phyloP scores from a whole-genome alignment of 2,888 invertebrate genomes.

The Andrena minutula region DNA sequence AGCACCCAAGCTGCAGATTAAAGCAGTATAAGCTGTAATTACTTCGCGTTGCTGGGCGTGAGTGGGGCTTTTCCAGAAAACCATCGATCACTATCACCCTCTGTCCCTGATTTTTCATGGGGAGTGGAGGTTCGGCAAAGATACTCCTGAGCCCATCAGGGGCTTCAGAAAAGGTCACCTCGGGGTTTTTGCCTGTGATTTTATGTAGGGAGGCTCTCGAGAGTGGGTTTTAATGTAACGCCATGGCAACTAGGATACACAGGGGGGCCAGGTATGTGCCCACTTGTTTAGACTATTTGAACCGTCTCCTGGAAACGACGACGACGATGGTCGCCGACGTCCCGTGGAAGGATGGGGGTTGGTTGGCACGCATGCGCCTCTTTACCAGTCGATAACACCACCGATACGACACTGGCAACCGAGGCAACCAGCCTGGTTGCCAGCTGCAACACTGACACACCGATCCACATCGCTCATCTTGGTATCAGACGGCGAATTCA shows the following conservation, averaged over 20 bases:
- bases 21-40: slow-evolving; percentile 21
- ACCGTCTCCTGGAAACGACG: slow-evolving; percentile 60
- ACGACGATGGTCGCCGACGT: slow-evolving; percentile 37
- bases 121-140: neutral
- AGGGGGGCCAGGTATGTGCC: slow-evolving; percentile 5
- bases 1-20: neutral
- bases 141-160: neutral
- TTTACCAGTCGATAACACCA: slow-evolving; percentile 70
- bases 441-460: slow-evolving; percentile 64
- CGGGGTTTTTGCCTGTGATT: neutral
- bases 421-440: slow-evolving; percentile 59
- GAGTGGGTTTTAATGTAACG: neutral
- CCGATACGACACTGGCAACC: slow-evolving; percentile 57
- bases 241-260: slow-evolving; percentile 23
- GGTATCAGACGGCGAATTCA: slow-evolving; percentile 20
- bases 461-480: slow-evolving; percentile 59
- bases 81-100: too few species aligned
- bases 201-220: neutral
- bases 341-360: slow-evolving; percentile 52
- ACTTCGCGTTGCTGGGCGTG: too few species aligned
- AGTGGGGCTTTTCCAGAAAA: too few species aligned
- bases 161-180: neutral
- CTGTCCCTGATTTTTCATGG: too few species aligned
- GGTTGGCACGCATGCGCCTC: slow-evolving; percentile 64
- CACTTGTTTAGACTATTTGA: slow-evolving; percentile 59